Percentiles rank a stretch among this genome's conserved stretches.
Conservation (phyloP, 2,888 invertebrate genomes). For the Halictus ligatus region DNA sequence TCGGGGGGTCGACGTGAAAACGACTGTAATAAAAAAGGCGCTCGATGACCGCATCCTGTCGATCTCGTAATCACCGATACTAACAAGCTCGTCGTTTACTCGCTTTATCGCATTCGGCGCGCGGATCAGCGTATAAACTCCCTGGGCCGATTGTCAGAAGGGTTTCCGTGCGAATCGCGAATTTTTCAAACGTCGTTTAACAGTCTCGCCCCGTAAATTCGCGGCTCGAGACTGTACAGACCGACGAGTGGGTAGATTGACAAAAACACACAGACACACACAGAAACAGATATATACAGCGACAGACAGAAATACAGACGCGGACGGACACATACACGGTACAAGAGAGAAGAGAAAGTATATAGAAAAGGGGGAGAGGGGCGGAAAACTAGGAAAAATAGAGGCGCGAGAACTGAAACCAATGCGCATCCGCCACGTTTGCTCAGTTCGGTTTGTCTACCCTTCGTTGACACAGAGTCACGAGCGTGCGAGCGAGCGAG, state of each 20-base stretch:
- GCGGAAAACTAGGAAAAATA: constrained; percentile 22
- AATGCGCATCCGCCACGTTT: constrained; percentile 51
- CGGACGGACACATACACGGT: background rate
- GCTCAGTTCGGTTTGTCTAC: constrained; percentile 55
- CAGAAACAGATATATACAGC: background rate
- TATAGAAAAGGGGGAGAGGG: constrained; percentile 24
- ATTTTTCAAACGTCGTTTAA: constrained; percentile 79
- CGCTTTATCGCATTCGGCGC: constrained; percentile 23
- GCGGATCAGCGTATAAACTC: constrained; percentile 51
- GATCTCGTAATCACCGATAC: constrained; percentile 54
- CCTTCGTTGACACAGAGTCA: constrained; percentile 49
- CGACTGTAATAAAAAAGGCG: constrained; percentile 33
- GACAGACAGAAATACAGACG: background rate
- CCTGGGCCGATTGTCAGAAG: constrained; percentile 54
- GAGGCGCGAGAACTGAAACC: constrained; percentile 58
- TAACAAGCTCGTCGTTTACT: constrained; percentile 43
- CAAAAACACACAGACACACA: background rate
- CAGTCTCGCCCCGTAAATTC: constrained; percentile 74
- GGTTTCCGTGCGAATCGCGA: constrained; percentile 63
- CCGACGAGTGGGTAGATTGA: constrained; percentile 55
- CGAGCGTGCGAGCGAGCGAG: constrained; percentile 14
- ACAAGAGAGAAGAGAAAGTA: constrained; percentile 5
- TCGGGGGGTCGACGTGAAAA: constrained; percentile 19
- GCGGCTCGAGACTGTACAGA: constrained; percentile 43
- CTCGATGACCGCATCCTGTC: constrained; percentile 20